Conservation (phyloP, 2,797 vertebrate genomes). For the Melanogrammus aeglefinus region DNA sequence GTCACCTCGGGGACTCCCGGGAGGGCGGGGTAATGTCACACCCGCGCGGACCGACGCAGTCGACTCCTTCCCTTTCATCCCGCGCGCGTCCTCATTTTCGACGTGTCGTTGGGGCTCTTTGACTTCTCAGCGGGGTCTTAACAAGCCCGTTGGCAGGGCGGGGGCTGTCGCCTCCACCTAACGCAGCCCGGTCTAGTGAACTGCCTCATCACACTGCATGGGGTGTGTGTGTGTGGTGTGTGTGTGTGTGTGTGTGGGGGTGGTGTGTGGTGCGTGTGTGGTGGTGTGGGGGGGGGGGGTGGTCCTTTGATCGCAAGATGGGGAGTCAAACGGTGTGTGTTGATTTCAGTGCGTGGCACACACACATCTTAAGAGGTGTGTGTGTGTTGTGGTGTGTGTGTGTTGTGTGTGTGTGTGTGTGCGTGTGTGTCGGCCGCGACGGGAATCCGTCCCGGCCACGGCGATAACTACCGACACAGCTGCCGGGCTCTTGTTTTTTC, state of each 20-base stretch:
- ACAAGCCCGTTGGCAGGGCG: conserved; percentile 51
- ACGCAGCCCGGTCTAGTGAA: conserved; percentile 49
- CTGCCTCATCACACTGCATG: conserved; percentile 43
- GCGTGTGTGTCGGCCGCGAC: conserved; percentile 30
- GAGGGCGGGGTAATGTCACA: conserved; percentile 66
- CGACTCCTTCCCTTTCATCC: conserved; percentile 63
- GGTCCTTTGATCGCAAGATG: conserved; percentile 22
- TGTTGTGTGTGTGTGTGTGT: conserved; percentile 12
- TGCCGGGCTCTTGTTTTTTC: conserved; percentile 50
- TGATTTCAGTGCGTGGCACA: conserved; percentile 18
- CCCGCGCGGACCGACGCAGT: conserved; percentile 48
- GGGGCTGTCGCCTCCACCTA: conserved; percentile 57
- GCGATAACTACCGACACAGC: conserved; percentile 43
- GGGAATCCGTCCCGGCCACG: conserved; percentile 48
- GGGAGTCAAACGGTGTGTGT: neutral
- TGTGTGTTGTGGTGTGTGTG: neutral
- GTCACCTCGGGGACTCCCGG: conserved; percentile 46
- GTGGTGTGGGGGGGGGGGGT: too few species aligned
- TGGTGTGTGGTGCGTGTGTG: too few species aligned
- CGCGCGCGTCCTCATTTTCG: conserved; percentile 65
- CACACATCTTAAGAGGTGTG: conserved; percentile 1
- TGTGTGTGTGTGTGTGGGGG: too few species aligned
- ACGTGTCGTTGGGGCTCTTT: conserved; percentile 70
- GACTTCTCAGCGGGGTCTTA: conserved; percentile 63
- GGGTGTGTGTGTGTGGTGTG: too few species aligned